Evolutionary conservation across 2,888 invertebrate genomes (phyloP).

Genomic region (Aspidiotus destructor): DNA sequence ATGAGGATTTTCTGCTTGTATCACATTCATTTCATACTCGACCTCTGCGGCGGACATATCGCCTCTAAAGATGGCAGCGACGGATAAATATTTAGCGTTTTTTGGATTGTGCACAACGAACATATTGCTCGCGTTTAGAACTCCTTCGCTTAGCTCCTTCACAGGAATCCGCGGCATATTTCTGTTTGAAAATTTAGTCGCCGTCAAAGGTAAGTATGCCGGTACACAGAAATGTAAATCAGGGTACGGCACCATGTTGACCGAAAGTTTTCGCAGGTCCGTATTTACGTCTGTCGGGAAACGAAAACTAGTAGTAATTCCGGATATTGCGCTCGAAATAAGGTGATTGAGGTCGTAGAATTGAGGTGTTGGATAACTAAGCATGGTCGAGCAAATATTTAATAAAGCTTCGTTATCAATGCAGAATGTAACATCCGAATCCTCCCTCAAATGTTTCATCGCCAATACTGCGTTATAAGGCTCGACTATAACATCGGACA

Average conservation of each 20-base stretch:
- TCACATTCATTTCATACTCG: slow-evolving; percentile 62
- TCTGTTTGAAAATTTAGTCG: slow-evolving; percentile 44
- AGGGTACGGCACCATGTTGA: slow-evolving; percentile 57
- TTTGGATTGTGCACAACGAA: slow-evolving; percentile 51
- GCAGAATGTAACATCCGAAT: slow-evolving; percentile 54
- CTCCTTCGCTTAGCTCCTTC: slow-evolving; percentile 45
- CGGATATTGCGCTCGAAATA: slow-evolving; percentile 47
- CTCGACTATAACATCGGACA: slow-evolving; percentile 85
- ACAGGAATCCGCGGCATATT: slow-evolving; percentile 43
- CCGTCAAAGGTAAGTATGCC: slow-evolving; percentile 52
- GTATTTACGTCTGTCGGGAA: slow-evolving; percentile 56
- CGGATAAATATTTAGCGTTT: slow-evolving; percentile 53
- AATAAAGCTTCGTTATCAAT: slow-evolving; percentile 56
- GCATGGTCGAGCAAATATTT: slow-evolving; percentile 54
- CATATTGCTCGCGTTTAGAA: slow-evolving; percentile 51
- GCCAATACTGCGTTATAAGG: slow-evolving; percentile 85
- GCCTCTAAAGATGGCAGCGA: slow-evolving; percentile 36
- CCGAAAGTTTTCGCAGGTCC: slow-evolving; percentile 49
- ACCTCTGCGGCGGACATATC: slow-evolving; percentile 42
- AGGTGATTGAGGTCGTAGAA: slow-evolving; percentile 59
- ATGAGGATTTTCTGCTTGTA: slow-evolving; percentile 55
- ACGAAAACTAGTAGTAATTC: slow-evolving; percentile 51
- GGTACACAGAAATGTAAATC: slow-evolving; percentile 52
- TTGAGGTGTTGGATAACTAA: slow-evolving; percentile 53
- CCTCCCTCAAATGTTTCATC: slow-evolving; percentile 61